A percentile compares a stretch with the other conserved stretches of the same genome.
Conservation (phyloP, 1,140 invertebrate genomes). For the Eciton burchellii region DNA sequence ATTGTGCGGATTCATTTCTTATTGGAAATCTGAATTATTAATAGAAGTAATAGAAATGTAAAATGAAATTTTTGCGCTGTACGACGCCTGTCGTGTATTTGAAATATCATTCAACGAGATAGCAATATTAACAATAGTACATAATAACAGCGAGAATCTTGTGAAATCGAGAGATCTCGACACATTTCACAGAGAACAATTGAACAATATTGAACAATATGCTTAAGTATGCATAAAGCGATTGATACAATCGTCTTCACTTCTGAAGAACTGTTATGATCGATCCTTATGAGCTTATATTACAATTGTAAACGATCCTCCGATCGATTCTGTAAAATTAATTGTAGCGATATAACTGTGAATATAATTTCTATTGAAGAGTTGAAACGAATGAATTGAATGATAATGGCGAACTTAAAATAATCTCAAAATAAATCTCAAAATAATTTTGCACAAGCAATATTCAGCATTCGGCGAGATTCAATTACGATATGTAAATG, state of each 20-base stretch:
- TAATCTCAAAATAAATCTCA: constrained; percentile 19
- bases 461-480: neutral
- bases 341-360: neutral
- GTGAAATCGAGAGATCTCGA: neutral
- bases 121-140: neutral
- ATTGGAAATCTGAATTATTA: no score
- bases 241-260: neutral
- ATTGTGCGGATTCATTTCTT: no score
- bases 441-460: neutral
- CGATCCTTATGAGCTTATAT: neutral
- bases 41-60: no score
- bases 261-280: neutral
- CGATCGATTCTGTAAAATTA: neutral
- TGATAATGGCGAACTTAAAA: neutral
- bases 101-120: neutral
- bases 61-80: no score
- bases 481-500: neutral
- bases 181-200: neutral
- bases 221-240: neutral
- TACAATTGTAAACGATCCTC: neutral
- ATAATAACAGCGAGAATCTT: neutral
- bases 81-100: neutral
- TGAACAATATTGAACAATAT: neutral
- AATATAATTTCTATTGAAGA: constrained; percentile 6
- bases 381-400: neutral